These are phyloP conservation scores for Lamproptera curius DNA, from an alignment of 2,888 invertebrate genomes.

Conservation along the genomic window DNA sequence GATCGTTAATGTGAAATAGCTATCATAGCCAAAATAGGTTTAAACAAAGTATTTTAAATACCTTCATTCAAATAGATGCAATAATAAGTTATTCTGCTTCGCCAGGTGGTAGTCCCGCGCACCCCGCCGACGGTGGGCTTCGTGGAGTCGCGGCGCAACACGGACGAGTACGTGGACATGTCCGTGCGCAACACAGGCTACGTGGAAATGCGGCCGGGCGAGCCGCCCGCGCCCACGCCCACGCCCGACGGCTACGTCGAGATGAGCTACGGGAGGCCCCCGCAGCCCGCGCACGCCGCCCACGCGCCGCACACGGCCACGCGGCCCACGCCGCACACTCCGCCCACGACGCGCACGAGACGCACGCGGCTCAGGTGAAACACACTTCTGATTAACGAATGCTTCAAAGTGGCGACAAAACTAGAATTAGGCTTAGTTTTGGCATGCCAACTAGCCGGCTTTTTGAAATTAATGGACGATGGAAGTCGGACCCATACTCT, in stretches of 20 bases:
- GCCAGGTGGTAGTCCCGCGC: conserved; percentile 42
- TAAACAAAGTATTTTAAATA: no score
- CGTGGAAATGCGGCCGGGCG: conserved; percentile 79
- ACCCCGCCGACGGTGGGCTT: conserved; percentile 49
- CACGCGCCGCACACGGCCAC: conserved; percentile 26
- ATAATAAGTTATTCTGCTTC: no score
- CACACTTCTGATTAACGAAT: no score
- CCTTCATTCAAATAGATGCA: no score
- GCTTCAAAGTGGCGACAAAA: no score
- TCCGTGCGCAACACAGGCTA: conserved; percentile 72
- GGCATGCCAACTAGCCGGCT: no score
- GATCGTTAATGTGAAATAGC: no score
- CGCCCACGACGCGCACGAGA: conserved; percentile 38
- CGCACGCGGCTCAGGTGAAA: conserved; percentile 68
- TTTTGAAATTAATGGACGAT: no score
- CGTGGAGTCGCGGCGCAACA: conserved; percentile 36
- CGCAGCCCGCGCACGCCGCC: conserved; percentile 72
- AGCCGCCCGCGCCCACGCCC: conserved; percentile 27
- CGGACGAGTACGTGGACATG: conserved; percentile 74
- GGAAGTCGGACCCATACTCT: no score
- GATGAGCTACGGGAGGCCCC: conserved; percentile 77
- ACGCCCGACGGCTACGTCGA: conserved; percentile 81
- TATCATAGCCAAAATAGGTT: no score
- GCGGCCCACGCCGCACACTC: conserved; percentile 47
- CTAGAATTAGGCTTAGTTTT: no score